Conservation (phyloP, 2,113 vertebrate species). For the Odocoileus hemionus region DNA sequence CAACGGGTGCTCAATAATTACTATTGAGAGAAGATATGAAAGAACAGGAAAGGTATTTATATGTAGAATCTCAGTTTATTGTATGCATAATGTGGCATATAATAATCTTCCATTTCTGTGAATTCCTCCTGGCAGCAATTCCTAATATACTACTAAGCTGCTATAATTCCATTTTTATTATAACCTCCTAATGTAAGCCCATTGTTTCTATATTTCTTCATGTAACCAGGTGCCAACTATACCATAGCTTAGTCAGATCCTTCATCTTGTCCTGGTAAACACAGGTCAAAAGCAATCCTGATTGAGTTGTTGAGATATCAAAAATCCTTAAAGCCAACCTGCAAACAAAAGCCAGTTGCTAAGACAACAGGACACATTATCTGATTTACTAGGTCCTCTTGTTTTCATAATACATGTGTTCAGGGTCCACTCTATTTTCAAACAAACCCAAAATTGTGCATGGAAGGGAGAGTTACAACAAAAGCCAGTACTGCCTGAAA, state of each 20-base stretch:
- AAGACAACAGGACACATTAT: background rate
- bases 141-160: background rate
- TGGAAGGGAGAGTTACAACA: background rate
- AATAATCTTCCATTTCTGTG: constrained; percentile 6
- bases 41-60: background rate
- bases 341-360: background rate
- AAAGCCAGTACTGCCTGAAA: background rate
- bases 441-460: background rate
- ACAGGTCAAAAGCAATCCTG: constrained; percentile 3
- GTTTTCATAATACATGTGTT: background rate
- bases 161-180: constrained; percentile 23
- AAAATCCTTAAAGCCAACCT: background rate
- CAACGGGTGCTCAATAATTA: background rate
- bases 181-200: background rate
- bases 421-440: background rate
- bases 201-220: constrained; percentile 14
- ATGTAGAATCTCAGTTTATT: background rate
- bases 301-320: background rate
- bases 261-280: background rate
- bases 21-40: background rate
- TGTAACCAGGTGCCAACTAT: background rate
- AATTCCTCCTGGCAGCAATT: background rate
- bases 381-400: background rate
- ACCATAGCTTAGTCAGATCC: background rate
- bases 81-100: background rate